Conservation (phyloP, 1,140 invertebrate genomes). For the Drosophila seguyi region DNA sequence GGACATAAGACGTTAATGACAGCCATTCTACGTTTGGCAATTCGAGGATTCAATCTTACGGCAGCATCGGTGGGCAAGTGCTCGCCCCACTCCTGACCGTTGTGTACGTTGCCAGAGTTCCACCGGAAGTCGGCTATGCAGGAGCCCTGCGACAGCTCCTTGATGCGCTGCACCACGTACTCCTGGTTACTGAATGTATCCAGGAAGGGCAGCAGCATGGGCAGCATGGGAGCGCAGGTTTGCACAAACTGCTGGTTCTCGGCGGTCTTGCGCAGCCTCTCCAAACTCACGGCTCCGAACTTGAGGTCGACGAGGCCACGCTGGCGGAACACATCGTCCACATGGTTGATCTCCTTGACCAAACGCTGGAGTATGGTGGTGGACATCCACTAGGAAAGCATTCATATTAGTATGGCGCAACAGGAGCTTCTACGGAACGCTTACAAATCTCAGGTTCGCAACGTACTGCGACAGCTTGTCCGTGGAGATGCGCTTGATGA, state of each 20-base stretch:
- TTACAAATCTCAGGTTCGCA: constrained; percentile 78
- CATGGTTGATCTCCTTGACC: constrained; percentile 89
- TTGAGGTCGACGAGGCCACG: constrained; percentile 90
- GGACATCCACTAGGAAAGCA: constrained; percentile 89
- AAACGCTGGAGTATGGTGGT: constrained; percentile 91
- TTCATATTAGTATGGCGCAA: neutral
- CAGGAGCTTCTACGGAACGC: neutral
- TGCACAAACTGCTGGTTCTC: constrained; percentile 87
- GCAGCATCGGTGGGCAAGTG: constrained; percentile 92
- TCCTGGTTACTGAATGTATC: constrained; percentile 93
- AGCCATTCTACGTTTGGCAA: neutral
- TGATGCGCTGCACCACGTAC: constrained; percentile 92
- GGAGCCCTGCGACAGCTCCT: constrained; percentile 90
- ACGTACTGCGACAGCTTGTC: constrained; percentile 80
- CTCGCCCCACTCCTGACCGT: constrained; percentile 92
- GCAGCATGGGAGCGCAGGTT: constrained; percentile 89
- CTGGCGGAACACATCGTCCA: constrained; percentile 89
- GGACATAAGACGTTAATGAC: neutral
- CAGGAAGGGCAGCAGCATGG: constrained; percentile 90
- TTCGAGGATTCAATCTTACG: constrained; percentile 85
- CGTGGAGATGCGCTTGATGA: constrained; percentile 79
- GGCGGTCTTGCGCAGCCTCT: constrained; percentile 89
- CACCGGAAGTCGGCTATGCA: constrained; percentile 93
- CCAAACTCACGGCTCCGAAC: constrained; percentile 89
- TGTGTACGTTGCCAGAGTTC: constrained; percentile 90